Conservation (phyloP, 2,888 invertebrate species). For the Bruchidius siliquastri region DNA sequence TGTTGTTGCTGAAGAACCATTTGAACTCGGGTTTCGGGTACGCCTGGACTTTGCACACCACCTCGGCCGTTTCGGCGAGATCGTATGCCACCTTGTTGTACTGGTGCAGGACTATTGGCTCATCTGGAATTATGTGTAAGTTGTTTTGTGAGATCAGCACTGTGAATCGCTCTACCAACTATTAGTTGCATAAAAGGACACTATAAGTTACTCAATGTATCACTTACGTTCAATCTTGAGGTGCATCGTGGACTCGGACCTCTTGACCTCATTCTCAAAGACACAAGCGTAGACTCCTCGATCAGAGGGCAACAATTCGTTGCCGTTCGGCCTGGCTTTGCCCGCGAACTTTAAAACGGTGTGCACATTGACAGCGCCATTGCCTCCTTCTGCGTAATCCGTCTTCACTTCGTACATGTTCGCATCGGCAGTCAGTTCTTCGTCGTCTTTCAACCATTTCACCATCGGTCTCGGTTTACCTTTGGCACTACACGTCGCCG, state of each 20-base stretch:
- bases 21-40: conserved; percentile 91
- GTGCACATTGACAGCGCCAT: conserved; percentile 76
- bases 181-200: too few species aligned
- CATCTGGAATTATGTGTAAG: conserved; percentile 61
- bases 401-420: conserved; percentile 79
- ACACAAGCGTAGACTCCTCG: conserved; percentile 83
- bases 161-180: too few species aligned
- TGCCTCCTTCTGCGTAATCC: conserved; percentile 70
- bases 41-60: conserved; percentile 83
- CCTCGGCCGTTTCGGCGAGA: conserved; percentile 76
- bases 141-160: too few species aligned
- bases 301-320: conserved; percentile 76
- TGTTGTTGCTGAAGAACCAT: conserved; percentile 79
- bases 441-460: conserved; percentile 81
- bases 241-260: conserved; percentile 84
- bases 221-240: conserved; percentile 82
- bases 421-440: conserved; percentile 70
- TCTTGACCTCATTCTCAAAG: conserved; percentile 85
- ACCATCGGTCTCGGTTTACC: conserved; percentile 84
- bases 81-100: conserved; percentile 88
- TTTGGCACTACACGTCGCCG: conserved; percentile 78
- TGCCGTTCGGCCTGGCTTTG: conserved; percentile 68
- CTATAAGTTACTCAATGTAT: too few species aligned
- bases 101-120: conserved; percentile 79
- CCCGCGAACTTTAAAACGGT: conserved; percentile 78